Conservation (phyloP, 2,888 invertebrate genomes). For the Dynastes hyllus region DNA sequence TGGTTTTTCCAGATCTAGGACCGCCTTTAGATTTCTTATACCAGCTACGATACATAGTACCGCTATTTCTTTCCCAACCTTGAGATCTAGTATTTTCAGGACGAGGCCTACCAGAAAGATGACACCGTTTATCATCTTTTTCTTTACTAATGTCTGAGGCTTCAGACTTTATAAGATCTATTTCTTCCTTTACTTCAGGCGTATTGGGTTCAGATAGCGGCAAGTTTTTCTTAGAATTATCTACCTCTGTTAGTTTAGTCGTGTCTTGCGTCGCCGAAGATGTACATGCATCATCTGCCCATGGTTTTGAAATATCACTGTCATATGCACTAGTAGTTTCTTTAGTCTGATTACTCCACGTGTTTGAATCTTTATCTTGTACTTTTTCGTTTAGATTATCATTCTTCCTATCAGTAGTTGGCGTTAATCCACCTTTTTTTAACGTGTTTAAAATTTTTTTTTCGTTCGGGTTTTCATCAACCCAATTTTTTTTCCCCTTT, state of each 20-base stretch:
- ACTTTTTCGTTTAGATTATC: slow-evolving; percentile 61
- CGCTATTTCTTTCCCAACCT: slow-evolving; percentile 69
- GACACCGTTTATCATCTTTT: slow-evolving; percentile 64
- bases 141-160: slow-evolving; percentile 65
- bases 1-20: slow-evolving; percentile 68
- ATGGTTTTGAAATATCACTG: slow-evolving; percentile 66
- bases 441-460: slow-evolving; percentile 72
- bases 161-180: slow-evolving; percentile 61
- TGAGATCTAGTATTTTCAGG: slow-evolving; percentile 67
- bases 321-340: slow-evolving; percentile 56
- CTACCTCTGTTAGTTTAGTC: slow-evolving; percentile 70
- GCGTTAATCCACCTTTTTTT: slow-evolving; percentile 69
- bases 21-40: slow-evolving; percentile 65
- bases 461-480: slow-evolving; percentile 73
- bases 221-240: slow-evolving; percentile 64
- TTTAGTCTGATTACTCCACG: slow-evolving; percentile 56
- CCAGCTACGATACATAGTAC: slow-evolving; percentile 59
- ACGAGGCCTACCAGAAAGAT: slow-evolving; percentile 64
- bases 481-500: slow-evolving; percentile 76
- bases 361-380: slow-evolving; percentile 59
- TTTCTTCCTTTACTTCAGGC: slow-evolving; percentile 49
- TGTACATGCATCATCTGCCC: slow-evolving; percentile 70
- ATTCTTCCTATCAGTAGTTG: slow-evolving; percentile 59
- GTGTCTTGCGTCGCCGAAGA: slow-evolving; percentile 67
- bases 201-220: slow-evolving; percentile 14